phyloP scores from a whole-genome alignment of 2,797 vertebrate species.

The Aplochiton taeniatus region DNA sequence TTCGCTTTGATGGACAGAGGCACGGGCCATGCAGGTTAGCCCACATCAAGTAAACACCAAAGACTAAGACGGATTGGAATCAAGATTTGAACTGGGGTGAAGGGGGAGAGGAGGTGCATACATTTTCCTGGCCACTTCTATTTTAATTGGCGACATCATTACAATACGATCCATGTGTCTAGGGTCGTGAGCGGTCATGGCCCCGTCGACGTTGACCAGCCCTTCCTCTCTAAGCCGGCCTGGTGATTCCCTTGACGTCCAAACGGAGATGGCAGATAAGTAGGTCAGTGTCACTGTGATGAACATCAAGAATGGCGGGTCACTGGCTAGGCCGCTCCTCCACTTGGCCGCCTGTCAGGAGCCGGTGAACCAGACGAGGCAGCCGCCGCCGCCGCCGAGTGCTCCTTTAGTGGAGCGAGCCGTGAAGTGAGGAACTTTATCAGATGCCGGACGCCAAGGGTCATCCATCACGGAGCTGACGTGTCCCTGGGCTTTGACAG shows the following conservation, averaged over 20 bases:
- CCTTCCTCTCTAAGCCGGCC: constrained; percentile 56
- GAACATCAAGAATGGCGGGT: constrained; percentile 70
- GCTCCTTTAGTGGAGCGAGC: constrained; percentile 42
- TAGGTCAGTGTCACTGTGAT: constrained; percentile 79
- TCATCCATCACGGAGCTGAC: constrained; percentile 66
- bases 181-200: constrained; percentile 24
- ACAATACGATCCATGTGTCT: not conserved
- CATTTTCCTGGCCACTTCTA: no score
- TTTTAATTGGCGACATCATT: not conserved
- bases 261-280: constrained; percentile 69
- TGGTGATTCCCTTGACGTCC: constrained; percentile 67
- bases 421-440: constrained; percentile 69
- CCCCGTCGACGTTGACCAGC: constrained; percentile 49
- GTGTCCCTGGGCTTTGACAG: constrained; percentile 47
- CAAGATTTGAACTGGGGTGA: no score
- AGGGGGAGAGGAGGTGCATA: no score
- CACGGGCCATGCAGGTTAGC: constrained; percentile 36
- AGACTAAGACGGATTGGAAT: no score
- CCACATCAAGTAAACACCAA: not conserved
- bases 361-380: constrained; percentile 53
- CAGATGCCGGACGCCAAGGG: constrained; percentile 62
- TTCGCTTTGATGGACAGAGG: constrained; percentile 70
- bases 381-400: constrained; percentile 50
- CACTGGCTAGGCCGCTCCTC: constrained; percentile 61
- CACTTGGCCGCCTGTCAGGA: constrained; percentile 70